Conservation (phyloP, 2,888 invertebrate species). For the Bruchidius siliquastri region DNA sequence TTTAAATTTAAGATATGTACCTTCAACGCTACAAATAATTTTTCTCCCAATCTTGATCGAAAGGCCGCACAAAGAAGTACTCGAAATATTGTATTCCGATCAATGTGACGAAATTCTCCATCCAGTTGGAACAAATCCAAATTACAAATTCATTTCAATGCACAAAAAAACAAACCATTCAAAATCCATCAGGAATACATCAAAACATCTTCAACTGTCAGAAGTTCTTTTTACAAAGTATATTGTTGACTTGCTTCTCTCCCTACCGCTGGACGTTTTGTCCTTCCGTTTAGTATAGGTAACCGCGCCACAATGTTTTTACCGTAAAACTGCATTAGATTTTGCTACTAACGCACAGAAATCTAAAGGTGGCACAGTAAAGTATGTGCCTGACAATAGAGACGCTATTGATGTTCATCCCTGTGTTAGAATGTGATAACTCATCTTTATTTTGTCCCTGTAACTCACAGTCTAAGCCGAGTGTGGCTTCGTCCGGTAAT, state of each 20-base stretch:
- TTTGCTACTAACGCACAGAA: not conserved
- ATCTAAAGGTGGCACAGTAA: not conserved
- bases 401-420: not conserved
- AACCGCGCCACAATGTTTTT: not conserved
- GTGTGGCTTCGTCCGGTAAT: not conserved
- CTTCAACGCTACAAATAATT: too few species aligned
- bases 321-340: not conserved
- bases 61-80: too few species aligned
- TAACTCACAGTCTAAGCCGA: not conserved
- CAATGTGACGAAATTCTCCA: not conserved
- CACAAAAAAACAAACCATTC: not conserved
- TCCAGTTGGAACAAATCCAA: not conserved
- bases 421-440: not conserved
- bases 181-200: not conserved
- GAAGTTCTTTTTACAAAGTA: not conserved
- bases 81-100: too few species aligned
- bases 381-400: not conserved
- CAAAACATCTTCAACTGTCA: constrained; percentile 3
- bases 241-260: constrained; percentile 4
- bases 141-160: not conserved
- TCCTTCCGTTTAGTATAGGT: constrained; percentile 4
- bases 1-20: too few species aligned
- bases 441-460: not conserved
- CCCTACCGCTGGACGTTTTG: not conserved
- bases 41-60: too few species aligned